These are phyloP conservation scores for Tachuris rubrigastra DNA, from an alignment of 2,113 vertebrate genomes.

Conservation along the genomic window DNA sequence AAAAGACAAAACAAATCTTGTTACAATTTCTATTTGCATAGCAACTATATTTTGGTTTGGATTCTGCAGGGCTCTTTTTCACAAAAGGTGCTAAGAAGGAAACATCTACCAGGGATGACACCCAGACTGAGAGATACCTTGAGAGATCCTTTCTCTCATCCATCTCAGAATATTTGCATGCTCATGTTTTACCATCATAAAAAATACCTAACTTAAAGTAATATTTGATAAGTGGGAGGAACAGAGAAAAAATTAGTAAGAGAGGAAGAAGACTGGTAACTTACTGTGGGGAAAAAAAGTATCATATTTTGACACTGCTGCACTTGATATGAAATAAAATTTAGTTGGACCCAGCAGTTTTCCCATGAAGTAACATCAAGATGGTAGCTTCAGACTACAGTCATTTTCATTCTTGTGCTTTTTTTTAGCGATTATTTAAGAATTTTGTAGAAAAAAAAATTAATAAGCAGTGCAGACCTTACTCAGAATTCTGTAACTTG, in stretches of 20 bases:
- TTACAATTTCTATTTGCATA: not conserved
- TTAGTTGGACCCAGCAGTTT: not conserved
- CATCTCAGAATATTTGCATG: not conserved
- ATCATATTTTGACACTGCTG: too few species aligned
- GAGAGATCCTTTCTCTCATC: not conserved
- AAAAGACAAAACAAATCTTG: not conserved
- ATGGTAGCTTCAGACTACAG: not conserved
- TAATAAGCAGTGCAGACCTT: not conserved
- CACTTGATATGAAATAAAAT: not conserved
- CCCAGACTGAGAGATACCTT: not conserved
- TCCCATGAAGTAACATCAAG: not conserved
- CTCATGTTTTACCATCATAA: not conserved
- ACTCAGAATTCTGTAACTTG: not conserved
- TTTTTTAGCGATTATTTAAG: not conserved
- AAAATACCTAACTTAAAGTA: not conserved
- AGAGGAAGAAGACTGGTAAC: not conserved
- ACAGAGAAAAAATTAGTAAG: not conserved
- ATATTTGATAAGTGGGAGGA: not conserved
- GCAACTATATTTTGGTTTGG: not conserved
- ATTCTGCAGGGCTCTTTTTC: not conserved
- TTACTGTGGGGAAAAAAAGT: not conserved
- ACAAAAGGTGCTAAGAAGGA: not conserved
- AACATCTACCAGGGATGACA: not conserved
- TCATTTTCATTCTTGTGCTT: not conserved
- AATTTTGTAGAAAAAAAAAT: not conserved